phyloP scores from a whole-genome alignment of 2,888 invertebrate genomes.

The Herminia tarsipennalis region DNA sequence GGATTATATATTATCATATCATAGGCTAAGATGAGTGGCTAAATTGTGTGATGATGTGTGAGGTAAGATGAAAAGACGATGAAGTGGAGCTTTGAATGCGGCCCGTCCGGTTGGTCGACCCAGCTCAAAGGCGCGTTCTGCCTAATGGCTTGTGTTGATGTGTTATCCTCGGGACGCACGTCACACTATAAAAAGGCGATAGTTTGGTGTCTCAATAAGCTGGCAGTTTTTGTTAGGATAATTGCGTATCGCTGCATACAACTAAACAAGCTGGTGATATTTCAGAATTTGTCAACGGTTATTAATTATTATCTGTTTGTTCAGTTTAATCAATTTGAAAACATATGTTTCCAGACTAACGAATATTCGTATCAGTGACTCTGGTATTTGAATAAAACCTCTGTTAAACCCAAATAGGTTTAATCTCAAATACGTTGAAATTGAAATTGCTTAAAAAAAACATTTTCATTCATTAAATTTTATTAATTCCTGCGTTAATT shows the following conservation, averaged over 20 bases:
- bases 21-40: constrained; percentile 47
- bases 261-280: too few species aligned
- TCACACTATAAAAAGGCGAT: constrained; percentile 45
- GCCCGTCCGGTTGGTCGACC: constrained; percentile 60
- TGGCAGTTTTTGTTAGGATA: neutral
- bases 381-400: too few species aligned
- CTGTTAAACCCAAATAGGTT: too few species aligned
- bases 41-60: constrained; percentile 64
- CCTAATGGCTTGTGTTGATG: constrained; percentile 70
- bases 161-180: constrained; percentile 53
- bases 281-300: too few species aligned
- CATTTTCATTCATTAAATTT: too few species aligned
- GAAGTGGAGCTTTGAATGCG: constrained; percentile 65
- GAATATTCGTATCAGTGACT: too few species aligned
- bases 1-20: constrained; percentile 57
- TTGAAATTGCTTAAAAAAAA: too few species aligned
- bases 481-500: too few species aligned
- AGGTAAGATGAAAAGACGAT: constrained; percentile 69
- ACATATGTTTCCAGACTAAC: too few species aligned
- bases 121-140: constrained; percentile 65
- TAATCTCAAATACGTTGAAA: too few species aligned
- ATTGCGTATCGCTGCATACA: neutral
- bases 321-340: too few species aligned
- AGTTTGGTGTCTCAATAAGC: constrained; percentile 34
- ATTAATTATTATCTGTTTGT: too few species aligned